These are phyloP conservation scores for Neosilurus hyrtlii DNA, from an alignment of 2,797 vertebrate species.

Conservation along the genomic window DNA sequence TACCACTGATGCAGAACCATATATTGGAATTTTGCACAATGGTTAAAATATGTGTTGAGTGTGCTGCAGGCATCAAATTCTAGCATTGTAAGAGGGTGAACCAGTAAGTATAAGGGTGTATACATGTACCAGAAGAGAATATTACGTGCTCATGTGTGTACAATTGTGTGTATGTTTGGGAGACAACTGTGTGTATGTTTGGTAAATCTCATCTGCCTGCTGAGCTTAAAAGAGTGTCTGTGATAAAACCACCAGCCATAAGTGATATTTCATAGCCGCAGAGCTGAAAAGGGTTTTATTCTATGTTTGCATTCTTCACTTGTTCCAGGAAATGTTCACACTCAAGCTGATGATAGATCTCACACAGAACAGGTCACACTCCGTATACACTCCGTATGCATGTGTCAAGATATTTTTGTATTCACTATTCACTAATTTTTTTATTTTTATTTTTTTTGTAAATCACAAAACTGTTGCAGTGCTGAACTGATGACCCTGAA, in stretches of 20 bases:
- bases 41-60: no score
- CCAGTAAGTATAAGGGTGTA: background rate
- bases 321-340: slow-evolving; percentile 7
- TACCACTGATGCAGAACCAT: no score
- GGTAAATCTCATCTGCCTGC: background rate
- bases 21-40: no score
- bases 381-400: background rate
- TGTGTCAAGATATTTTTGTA: no score
- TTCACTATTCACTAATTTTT: no score
- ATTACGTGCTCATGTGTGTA: no score
- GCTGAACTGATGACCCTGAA: no score
- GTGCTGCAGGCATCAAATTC: no score
- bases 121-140: background rate
- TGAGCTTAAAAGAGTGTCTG: background rate
- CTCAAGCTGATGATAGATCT: background rate
- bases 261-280: background rate
- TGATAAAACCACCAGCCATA: background rate
- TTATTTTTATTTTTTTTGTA: background rate
- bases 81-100: background rate
- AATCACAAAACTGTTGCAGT: no score
- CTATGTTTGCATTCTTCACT: slow-evolving; percentile 18
- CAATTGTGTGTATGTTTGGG: background rate
- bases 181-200: background rate
- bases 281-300: slow-evolving; percentile 6
- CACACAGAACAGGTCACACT: background rate